phyloP scores from a whole-genome alignment of 2,113 vertebrate species.

The Tauraco erythrolophus region DNA sequence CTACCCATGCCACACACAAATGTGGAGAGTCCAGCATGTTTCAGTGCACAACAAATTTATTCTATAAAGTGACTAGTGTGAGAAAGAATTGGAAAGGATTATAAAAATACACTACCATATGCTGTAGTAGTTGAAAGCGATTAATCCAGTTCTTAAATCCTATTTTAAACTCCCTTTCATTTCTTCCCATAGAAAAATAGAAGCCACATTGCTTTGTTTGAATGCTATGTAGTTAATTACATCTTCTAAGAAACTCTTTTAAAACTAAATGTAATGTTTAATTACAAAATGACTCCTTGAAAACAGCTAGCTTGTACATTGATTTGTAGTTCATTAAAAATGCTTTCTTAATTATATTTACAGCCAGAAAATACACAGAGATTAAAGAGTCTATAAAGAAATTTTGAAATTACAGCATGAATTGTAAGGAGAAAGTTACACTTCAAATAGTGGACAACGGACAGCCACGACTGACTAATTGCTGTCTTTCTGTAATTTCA shows the following conservation, averaged over 20 bases:
- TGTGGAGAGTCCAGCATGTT: neutral
- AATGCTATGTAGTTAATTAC: conserved; percentile 71
- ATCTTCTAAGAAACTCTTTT: conserved; percentile 73
- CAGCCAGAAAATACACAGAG: conserved; percentile 58
- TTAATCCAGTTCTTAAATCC: conserved; percentile 65
- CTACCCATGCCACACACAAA: neutral
- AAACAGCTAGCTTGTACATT: conserved; percentile 67
- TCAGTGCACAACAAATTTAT: conserved; percentile 31
- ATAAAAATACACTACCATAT: conserved; percentile 71
- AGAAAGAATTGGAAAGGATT: conserved; percentile 70
- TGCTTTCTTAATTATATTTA: conserved; percentile 65
- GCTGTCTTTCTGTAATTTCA: neutral
- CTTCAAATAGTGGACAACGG: conserved; percentile 55
- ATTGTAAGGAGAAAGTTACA: conserved; percentile 44
- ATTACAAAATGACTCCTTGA: conserved; percentile 76
- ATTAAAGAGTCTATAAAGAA: conserved; percentile 41
- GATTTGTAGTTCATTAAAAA: conserved; percentile 67
- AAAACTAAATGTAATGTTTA: conserved; percentile 77
- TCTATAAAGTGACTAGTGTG: conserved; percentile 44
- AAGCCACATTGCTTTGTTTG: conserved; percentile 60
- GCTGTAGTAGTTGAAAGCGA: conserved; percentile 42
- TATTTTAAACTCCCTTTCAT: conserved; percentile 65
- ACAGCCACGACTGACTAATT: conserved; percentile 20
- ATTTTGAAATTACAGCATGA: conserved; percentile 56
- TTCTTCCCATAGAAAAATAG: conserved; percentile 65